A percentile compares a stretch with the other conserved stretches of the same genome.
phyloP scores from a whole-genome alignment of 2,113 vertebrate genomes.

The Taxidea taxus region DNA sequence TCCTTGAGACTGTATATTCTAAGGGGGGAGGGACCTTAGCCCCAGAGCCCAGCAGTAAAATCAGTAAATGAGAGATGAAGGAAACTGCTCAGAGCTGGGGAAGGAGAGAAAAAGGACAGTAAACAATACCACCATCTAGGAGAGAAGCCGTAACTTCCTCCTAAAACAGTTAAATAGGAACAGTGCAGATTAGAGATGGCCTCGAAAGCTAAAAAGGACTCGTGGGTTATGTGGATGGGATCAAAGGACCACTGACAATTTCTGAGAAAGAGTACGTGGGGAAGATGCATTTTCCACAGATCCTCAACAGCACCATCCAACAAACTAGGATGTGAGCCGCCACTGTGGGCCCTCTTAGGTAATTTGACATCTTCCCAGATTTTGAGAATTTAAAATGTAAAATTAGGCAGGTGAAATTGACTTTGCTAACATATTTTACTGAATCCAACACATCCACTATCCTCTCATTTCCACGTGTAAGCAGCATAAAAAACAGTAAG shows the following conservation, averaged over 20 bases:
- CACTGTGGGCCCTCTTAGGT: not conserved
- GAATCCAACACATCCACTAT: not conserved
- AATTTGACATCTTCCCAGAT: slow-evolving; percentile 21
- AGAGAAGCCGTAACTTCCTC: not conserved
- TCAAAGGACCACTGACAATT: not conserved
- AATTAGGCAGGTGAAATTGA: not conserved
- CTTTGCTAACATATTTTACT: not conserved
- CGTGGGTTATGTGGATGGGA: not conserved
- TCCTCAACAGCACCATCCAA: not conserved
- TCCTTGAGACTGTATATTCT: not conserved
- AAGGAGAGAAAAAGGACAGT: not conserved
- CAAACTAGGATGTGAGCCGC: not conserved
- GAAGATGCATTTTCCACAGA: not conserved
- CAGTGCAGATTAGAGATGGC: not conserved
- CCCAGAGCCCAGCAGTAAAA: not conserved
- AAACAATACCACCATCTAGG: not conserved
- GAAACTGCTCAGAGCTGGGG: not conserved
- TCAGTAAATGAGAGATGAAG: not conserved
- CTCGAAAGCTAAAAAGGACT: not conserved
- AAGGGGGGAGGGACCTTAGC: not conserved
- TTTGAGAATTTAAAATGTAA: not conserved
- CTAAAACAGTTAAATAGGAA: not conserved
- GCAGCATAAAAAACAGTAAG: not conserved
- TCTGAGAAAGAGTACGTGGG: not conserved
- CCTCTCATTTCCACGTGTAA: not conserved